Evolutionary conservation across 2,113 vertebrate species (phyloP).

Genomic region (Euleptes europaea): DNA sequence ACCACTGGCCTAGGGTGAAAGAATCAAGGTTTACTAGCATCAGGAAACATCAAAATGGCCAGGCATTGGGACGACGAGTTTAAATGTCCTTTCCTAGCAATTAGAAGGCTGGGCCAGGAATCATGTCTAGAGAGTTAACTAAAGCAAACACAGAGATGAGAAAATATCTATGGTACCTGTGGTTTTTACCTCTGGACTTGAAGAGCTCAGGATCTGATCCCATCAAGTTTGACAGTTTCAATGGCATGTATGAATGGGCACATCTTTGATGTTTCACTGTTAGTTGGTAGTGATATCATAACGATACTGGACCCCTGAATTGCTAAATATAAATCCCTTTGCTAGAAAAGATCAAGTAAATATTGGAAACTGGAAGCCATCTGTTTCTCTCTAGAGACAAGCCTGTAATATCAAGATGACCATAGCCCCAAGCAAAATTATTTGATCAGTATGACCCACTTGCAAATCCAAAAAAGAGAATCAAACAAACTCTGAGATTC

Average conservation of each 20-base stretch:
- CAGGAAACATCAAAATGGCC: background rate
- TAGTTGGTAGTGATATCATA: background rate
- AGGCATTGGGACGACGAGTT: background rate
- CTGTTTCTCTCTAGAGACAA: background rate
- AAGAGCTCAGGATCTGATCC: background rate
- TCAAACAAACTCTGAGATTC: background rate
- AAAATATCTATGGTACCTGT: background rate
- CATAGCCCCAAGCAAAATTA: background rate
- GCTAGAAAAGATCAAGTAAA: slow-evolving; percentile 14
- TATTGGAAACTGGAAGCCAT: background rate
- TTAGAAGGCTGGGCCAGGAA: background rate
- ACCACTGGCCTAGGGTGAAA: background rate
- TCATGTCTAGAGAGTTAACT: background rate
- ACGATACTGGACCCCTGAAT: slow-evolving; percentile 8
- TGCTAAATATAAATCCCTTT: slow-evolving; percentile 14
- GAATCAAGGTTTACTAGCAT: background rate
- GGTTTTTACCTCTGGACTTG: background rate
- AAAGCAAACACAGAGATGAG: background rate
- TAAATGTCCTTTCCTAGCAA: background rate
- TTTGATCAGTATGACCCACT: background rate
- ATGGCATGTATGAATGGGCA: background rate
- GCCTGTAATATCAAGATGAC: background rate
- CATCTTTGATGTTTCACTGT: background rate
- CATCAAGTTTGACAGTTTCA: background rate
- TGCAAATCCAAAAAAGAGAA: slow-evolving; percentile 16